Evolutionary conservation across 2,113 vertebrate species (phyloP).

Genomic region (Drymodes brunneopygia): DNA sequence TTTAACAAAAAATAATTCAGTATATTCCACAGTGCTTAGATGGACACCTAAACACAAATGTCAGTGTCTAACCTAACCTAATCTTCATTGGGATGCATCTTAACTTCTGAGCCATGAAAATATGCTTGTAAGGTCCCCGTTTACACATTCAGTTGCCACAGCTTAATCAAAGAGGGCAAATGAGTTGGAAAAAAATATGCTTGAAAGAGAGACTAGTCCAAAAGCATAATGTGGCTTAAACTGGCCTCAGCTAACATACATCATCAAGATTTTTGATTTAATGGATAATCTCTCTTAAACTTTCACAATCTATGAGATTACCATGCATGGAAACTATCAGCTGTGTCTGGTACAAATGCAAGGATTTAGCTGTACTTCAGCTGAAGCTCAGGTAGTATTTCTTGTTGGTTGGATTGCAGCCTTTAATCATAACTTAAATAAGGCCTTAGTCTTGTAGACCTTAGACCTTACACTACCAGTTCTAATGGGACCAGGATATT

Average conservation of each 20-base stretch:
- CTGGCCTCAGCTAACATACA: neutral
- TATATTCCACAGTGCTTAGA: neutral
- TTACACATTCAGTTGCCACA: neutral
- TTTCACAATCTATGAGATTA: neutral
- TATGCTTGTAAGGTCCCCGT: neutral
- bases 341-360: neutral
- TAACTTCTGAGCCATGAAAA: neutral
- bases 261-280: neutral
- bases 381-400: neutral
- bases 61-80: neutral
- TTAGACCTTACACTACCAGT: neutral
- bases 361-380: neutral
- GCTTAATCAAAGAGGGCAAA: neutral
- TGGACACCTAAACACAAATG: neutral
- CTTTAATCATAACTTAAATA: neutral
- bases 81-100: neutral
- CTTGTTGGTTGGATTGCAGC: neutral
- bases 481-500: neutral
- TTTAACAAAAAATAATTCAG: neutral
- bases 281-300: neutral
- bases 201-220: neutral
- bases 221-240: neutral
- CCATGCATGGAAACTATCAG: neutral
- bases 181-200: rapidly evolving
- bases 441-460: neutral